Percentiles rank a stretch among this genome's conserved stretches.
Conservation (phyloP, 2,113 vertebrate genomes). For the Gymnocephalus cernua region DNA sequence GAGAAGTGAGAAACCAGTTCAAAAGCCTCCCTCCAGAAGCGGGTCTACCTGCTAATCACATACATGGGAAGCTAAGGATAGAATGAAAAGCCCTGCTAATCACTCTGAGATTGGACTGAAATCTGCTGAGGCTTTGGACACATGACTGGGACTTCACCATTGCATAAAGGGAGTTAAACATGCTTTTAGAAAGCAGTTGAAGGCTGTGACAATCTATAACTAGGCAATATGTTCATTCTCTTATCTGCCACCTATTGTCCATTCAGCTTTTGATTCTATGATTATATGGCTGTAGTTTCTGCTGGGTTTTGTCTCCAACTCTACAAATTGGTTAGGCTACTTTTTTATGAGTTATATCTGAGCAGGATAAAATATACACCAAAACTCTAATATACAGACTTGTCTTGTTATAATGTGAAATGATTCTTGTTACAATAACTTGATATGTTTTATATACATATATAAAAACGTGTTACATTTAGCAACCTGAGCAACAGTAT, state of each 20-base stretch:
- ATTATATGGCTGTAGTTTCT: background rate
- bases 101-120: slow-evolving; percentile 85
- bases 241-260: background rate
- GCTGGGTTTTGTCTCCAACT: background rate
- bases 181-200: slow-evolving; percentile 45
- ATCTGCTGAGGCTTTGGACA: slow-evolving; percentile 85
- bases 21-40: slow-evolving; percentile 59
- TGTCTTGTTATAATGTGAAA: background rate
- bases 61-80: slow-evolving; percentile 88
- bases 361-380: background rate
- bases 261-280: background rate
- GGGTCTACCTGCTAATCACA: slow-evolving; percentile 84
- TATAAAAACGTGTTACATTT: background rate
- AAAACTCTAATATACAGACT: background rate
- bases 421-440: background rate
- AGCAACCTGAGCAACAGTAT: background rate
- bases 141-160: slow-evolving; percentile 74
- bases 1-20: slow-evolving; percentile 50
- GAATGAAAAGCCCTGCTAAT: slow-evolving; percentile 90
- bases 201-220: slow-evolving; percentile 42
- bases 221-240: slow-evolving; percentile 10
- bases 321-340: background rate
- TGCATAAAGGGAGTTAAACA: slow-evolving; percentile 77
- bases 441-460: background rate
- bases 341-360: background rate